Evolutionary conservation across 2,888 invertebrate species (phyloP), one percentile per base, ranked within the genome.

Genomic region (Anthoptus insignis): DNA sequence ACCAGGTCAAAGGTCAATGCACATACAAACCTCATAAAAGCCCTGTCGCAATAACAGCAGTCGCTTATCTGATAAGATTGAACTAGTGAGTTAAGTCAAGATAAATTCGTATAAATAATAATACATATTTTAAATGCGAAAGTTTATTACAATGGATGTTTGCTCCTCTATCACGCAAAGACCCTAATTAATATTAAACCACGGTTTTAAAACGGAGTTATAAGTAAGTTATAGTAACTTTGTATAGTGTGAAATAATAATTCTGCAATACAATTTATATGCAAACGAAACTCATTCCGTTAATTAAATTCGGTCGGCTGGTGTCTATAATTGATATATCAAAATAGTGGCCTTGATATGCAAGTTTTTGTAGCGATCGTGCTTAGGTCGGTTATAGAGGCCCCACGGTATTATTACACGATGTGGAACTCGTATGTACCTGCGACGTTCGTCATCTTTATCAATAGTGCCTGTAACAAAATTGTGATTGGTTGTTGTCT

Each of bases 291-390:
- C 49, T 56, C 37, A 63, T 63, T 63, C 37, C 27, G 60, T 63
- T 63, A 63, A 63, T 63, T 63, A 54, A 63, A 37, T 56, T 53
- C 54, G 61, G 54, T 56, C 61, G 54, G 45, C 34, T 29, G 39
- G 50, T 57, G 64, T 71, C 68, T 72, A 72, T 72, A 70, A 73
- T 75, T 70, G 71, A 73, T 71, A 73, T 70, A 75, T 75, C 64
- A 70, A 75, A 71, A 68, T 70, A 39, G 53, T 71, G 73, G 68
- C 75, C 74, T 75, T 75, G 75, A 71, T 70, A 68, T 74, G 69
- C 68, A 72, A 69, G 63, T 75, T 74, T 74, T 75, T 74, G 71
- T 64, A 59, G 66, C 64, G 66, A 71, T 66, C 72, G 70, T 69
- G 70, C 69, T 68, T 70, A 65, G 56, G 42, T 63, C 65, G 56